Percentiles rank a stretch among this genome's conserved stretches.
Conservation (phyloP, 2,888 invertebrate genomes). For the Hirtodrosophila cameraria region DNA sequence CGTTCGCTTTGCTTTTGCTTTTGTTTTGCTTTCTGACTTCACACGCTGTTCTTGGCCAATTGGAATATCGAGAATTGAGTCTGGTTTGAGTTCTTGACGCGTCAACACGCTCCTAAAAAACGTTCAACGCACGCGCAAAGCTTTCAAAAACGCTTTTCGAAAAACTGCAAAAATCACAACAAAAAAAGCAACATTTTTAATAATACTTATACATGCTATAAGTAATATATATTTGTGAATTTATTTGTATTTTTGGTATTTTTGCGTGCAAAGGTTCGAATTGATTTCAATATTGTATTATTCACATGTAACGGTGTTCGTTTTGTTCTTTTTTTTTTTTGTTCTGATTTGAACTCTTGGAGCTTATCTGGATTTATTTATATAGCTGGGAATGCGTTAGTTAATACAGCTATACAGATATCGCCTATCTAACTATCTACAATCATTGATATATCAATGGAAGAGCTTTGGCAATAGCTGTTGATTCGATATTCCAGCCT, state of each 20-base stretch:
- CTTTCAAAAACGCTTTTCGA: slow-evolving; percentile 2
- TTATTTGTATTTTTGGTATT: too few species aligned
- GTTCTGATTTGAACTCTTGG: not conserved
- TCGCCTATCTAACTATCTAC: not conserved
- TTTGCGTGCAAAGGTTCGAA: slow-evolving; percentile 8
- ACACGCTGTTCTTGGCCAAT: slow-evolving; percentile 65
- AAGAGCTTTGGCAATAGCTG: too few species aligned
- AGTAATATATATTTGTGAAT: too few species aligned
- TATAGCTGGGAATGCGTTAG: not conserved
- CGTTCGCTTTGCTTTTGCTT: slow-evolving; percentile 16
- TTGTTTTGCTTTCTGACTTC: slow-evolving; percentile 13
- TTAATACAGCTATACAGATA: slow-evolving; percentile 1
- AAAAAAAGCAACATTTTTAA: not conserved
- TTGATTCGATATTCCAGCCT: too few species aligned
- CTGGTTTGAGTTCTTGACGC: slow-evolving; percentile 75
- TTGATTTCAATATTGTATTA: not conserved
- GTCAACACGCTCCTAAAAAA: slow-evolving; percentile 64
- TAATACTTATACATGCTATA: too few species aligned
- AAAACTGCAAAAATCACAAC: slow-evolving; percentile 5
- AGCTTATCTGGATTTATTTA: slow-evolving; percentile 16
- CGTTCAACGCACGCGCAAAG: slow-evolving; percentile 24
- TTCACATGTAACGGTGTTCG: not conserved
- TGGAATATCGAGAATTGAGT: slow-evolving; percentile 68
- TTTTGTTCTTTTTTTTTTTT: not conserved
- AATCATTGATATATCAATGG: too few species aligned